Evolutionary conservation across 2,113 vertebrate genomes (phyloP).

Genomic region (Corynorhinus townsendii): DNA sequence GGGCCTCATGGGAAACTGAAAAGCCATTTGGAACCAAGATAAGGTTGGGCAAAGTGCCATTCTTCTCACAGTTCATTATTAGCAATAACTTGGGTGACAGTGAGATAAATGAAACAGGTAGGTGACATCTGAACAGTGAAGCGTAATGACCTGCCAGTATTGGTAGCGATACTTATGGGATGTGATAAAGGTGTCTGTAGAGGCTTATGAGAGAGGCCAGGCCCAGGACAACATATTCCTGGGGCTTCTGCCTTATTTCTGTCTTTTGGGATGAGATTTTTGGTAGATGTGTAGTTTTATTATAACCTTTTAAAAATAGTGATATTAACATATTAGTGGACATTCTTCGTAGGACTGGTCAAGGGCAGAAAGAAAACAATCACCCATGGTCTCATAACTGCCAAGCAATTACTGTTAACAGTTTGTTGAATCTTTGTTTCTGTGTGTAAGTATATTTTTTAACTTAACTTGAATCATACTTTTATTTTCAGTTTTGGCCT

Average conservation of each 20-base stretch:
- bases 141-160: not conserved
- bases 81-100: not conserved
- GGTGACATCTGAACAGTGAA: not conserved
- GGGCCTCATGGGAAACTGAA: not conserved
- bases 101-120: not conserved
- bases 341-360: not conserved
- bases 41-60: not conserved
- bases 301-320: not conserved
- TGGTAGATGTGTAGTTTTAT: not conserved
- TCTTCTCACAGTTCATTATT: not conserved
- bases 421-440: conserved; percentile 19
- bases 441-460: conserved; percentile 5
- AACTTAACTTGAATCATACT: not conserved
- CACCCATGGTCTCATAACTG: not conserved
- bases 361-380: not conserved
- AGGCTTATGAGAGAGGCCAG: not conserved
- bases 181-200: not conserved
- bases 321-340: not conserved
- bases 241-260: not conserved
- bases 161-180: not conserved
- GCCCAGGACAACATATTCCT: not conserved
- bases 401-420: not conserved
- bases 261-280: not conserved
- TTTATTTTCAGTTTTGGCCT: not conserved
- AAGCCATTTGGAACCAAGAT: not conserved